Base-by-base conservation (phyloP, 2,888 invertebrate genomes). In the Tuta absoluta region DNA sequence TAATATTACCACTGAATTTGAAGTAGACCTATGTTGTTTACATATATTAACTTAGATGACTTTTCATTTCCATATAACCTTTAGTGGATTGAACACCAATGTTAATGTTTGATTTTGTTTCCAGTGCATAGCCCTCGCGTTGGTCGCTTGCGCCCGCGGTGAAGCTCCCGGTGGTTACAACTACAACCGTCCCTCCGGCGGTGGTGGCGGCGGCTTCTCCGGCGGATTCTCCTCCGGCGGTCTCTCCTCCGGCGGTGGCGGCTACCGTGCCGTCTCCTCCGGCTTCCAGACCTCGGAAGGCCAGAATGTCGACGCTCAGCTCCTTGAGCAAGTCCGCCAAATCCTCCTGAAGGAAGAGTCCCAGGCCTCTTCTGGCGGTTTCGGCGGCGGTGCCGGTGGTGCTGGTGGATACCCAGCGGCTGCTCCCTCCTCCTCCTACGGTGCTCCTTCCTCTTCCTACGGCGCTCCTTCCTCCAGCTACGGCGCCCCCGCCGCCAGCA, bases 321-420 rank as follows among this genome's bases (percentile, higher is more conserved):
- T 97, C 72, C 93, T 97, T 71, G 96, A 97, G 79, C 96, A 96
- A 88, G 94, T 97, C 80, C 95, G 96, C 76, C 95, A 96, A 85
- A 96, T 97, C 88, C 93, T 97, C 71, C 93, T 97, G 75, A 95
- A 94, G 79, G 96, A 96, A 89, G 97, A 97, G 84, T 91, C 94
- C 74, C 93, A 92, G 75, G 91, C 93, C 28, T 89, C 91, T 63
- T 91, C 93, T 68, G 89, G 91, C 45, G 87, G 88, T 28, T 86
- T 88, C 65, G 83, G 84, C 69, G 71, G 73, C 53, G 69, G 72
- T 64, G 86, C 87, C 66, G 82, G 85, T 66, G 87, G 87, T 76
- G 82, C 85, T 66, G 87, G 87, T 76, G 94, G 94, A 67, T 93
- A 89, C 64, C 94, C 94, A 23, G 86, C 87, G 69, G 93, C 93